Conservation (phyloP, 2,113 vertebrate species). For the rabbit (Oryctolagus cuniculus) region DNA sequence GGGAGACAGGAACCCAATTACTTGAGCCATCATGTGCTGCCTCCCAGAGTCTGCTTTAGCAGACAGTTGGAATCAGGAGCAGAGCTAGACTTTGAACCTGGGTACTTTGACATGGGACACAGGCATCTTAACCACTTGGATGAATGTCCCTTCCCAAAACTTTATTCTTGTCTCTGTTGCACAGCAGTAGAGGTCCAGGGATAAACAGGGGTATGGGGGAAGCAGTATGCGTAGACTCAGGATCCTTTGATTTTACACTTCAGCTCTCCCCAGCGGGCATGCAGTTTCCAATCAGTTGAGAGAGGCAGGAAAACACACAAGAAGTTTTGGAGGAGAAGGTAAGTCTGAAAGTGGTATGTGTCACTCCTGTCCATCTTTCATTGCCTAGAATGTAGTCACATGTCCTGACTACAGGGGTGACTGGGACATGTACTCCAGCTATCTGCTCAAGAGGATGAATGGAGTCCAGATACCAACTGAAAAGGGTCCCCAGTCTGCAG, state of each 20-base stretch:
- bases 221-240: not conserved
- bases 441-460: not conserved
- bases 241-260: not conserved
- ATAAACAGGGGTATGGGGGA: not conserved
- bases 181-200: not conserved
- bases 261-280: not conserved
- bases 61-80: too few relatives aligned
- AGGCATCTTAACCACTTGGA: too few relatives aligned
- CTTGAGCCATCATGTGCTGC: too few relatives aligned
- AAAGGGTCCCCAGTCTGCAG: not conserved
- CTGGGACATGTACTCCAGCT: not conserved
- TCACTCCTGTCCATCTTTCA: not conserved
- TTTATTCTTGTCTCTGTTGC: conserved; percentile 5
- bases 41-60: too few relatives aligned
- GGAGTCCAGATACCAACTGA: not conserved
- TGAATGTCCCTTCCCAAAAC: not conserved
- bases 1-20: too few relatives aligned
- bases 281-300: not conserved
- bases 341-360: not conserved
- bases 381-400: not conserved
- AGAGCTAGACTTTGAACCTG: too few relatives aligned
- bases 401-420: not conserved
- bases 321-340: not conserved
- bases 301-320: not conserved
- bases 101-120: too few relatives aligned